phyloP scores from a whole-genome alignment of 1,140 invertebrate genomes.

The Ceratina japonica region DNA sequence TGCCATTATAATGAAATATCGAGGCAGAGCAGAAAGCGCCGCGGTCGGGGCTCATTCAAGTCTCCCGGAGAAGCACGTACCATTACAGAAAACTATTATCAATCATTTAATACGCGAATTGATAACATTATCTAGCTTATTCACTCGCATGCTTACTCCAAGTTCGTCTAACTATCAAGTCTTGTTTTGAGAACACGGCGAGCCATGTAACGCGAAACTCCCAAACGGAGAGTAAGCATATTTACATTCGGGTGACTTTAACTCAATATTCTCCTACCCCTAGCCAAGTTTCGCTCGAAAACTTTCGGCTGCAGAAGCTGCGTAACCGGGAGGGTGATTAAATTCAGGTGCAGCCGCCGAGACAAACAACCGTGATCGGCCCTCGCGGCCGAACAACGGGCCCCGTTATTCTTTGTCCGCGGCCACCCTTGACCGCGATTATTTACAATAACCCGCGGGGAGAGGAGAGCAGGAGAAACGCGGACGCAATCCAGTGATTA shows the following conservation, averaged over 20 bases:
- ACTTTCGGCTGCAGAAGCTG: not conserved
- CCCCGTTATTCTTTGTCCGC: not conserved
- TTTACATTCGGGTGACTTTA: slow-evolving; percentile 26
- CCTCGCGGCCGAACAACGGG: too few relatives aligned
- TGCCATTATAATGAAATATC: not conserved
- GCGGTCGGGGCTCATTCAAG: too few relatives aligned
- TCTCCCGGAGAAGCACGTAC: too few relatives aligned
- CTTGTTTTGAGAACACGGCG: not conserved
- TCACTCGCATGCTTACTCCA: not conserved
- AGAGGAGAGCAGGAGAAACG: not conserved
- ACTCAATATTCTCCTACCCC: slow-evolving; percentile 1
- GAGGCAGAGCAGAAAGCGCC: too few relatives aligned
- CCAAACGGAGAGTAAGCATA: not conserved
- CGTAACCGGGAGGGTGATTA: slow-evolving; percentile 13
- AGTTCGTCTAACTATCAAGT: not conserved
- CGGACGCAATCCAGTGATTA: not conserved
- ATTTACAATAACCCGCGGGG: not conserved
- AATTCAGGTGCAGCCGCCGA: not conserved
- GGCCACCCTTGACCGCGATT: slow-evolving; percentile 12
- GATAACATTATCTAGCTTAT: too few relatives aligned
- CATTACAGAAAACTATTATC: too few relatives aligned
- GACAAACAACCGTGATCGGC: not conserved
- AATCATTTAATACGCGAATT: too few relatives aligned
- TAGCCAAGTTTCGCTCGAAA: not conserved
- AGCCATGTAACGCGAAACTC: not conserved